Evolutionary conservation across 1,140 invertebrate species (phyloP).

Genomic region (Drosophila eugracilis): DNA sequence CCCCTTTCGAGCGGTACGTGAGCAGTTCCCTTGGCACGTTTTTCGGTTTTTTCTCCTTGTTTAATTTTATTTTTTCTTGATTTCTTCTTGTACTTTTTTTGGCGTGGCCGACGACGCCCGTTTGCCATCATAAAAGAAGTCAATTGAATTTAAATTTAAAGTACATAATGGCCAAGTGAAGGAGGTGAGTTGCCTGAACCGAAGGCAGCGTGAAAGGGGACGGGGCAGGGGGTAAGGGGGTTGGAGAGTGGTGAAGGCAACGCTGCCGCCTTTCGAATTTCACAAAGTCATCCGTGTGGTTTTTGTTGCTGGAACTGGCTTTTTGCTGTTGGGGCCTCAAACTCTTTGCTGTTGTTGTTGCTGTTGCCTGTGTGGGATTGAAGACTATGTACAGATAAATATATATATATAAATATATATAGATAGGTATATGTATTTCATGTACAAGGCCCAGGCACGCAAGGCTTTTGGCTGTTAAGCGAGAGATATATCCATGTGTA

Average conservation of each 20-base stretch:
- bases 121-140: constrained; percentile 83
- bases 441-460: constrained; percentile 54
- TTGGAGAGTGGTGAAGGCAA: constrained; percentile 34
- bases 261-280: constrained; percentile 80
- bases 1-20: constrained; percentile 46
- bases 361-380: constrained; percentile 66
- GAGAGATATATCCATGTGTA: constrained; percentile 42
- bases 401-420: constrained; percentile 22
- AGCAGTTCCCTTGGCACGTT: constrained; percentile 55
- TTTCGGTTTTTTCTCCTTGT: constrained; percentile 64
- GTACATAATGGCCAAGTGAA: constrained; percentile 76
- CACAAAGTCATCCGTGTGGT: constrained; percentile 73
- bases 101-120: constrained; percentile 77
- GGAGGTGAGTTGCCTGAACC: constrained; percentile 24
- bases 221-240: background rate
- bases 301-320: constrained; percentile 55
- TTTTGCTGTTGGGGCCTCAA: constrained; percentile 45
- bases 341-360: constrained; percentile 50
- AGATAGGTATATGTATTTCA: constrained; percentile 35
- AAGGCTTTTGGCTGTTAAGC: constrained; percentile 50
- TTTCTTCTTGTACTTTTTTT: constrained; percentile 61
- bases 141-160: constrained; percentile 84
- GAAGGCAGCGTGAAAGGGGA: too few species aligned
- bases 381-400: constrained; percentile 45
- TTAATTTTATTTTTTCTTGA: constrained; percentile 36